These are phyloP conservation scores for Paradoxurus hermaphroditus DNA, from an alignment of 2,113 vertebrate species.

Conservation along the genomic window DNA sequence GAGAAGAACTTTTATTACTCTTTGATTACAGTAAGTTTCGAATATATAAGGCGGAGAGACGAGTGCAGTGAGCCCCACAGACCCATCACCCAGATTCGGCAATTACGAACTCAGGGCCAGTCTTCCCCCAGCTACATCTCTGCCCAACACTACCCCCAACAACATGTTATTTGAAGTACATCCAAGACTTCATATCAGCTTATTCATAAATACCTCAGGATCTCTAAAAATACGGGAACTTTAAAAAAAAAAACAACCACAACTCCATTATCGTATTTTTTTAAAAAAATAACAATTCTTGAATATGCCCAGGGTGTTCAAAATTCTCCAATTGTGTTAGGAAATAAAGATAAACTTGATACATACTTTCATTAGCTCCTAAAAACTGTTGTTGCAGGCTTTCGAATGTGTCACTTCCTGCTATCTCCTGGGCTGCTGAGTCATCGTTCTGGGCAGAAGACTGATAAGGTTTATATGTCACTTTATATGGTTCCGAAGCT, in stretches of 20 bases:
- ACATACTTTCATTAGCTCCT: slow-evolving; percentile 89
- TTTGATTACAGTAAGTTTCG: slow-evolving; percentile 1
- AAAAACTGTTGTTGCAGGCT: slow-evolving; percentile 91
- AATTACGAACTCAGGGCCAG: not conserved
- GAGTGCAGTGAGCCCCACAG: not conserved
- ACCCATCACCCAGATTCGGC: not conserved
- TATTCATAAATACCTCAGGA: not conserved
- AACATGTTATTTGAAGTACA: not conserved
- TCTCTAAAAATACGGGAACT: not conserved
- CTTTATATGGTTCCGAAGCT: slow-evolving; percentile 83
- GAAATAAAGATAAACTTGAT: slow-evolving; percentile 11
- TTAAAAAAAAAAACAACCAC: not conserved
- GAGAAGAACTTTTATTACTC: not conserved
- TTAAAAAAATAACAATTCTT: not conserved
- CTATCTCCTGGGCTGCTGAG: slow-evolving; percentile 77
- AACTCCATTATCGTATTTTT: not conserved
- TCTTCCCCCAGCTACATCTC: not conserved
- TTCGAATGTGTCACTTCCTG: slow-evolving; percentile 84
- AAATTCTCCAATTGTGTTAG: not conserved
- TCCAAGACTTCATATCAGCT: not conserved
- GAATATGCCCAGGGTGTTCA: not conserved
- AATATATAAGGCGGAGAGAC: not conserved
- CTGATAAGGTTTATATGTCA: slow-evolving; percentile 89
- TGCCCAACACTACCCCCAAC: not conserved
- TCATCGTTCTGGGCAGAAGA: slow-evolving; percentile 80